Conservation (phyloP, 2,113 vertebrate genomes). For the Tychaedon coryphoeus region DNA sequence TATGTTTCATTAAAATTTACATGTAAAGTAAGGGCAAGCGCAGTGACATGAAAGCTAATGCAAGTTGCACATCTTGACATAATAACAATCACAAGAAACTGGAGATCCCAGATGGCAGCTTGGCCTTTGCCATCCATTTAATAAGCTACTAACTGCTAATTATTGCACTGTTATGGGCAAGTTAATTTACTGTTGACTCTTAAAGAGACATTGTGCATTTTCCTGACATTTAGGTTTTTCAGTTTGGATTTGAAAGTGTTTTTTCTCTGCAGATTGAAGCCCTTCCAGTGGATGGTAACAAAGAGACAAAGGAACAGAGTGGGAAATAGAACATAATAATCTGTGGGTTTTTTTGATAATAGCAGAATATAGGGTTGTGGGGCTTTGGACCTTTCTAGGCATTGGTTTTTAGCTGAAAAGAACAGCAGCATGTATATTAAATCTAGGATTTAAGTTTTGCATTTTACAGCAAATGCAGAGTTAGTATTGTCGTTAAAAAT, state of each 20-base stretch:
- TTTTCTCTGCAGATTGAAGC: conserved; percentile 20
- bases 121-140: conserved; percentile 86
- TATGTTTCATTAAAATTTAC: conserved; percentile 79
- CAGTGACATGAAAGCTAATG: conserved; percentile 79
- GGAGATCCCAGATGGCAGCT: conserved; percentile 85
- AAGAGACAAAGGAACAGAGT: conserved; percentile 19
- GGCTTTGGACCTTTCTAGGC: background rate
- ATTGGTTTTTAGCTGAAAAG: background rate
- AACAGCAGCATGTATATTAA: background rate
- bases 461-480: background rate
- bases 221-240: conserved; percentile 34
- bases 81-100: conserved; percentile 80
- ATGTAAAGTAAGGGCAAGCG: conserved; percentile 73
- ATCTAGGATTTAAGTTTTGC: background rate
- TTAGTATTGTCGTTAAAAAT: background rate
- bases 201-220: conserved; percentile 77
- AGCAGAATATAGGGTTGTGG: background rate
- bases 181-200: conserved; percentile 85
- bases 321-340: conserved; percentile 34
- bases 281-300: conserved; percentile 30
- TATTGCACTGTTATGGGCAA: conserved; percentile 82
- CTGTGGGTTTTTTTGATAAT: background rate
- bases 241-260: conserved; percentile 20
- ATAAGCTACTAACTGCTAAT: conserved; percentile 87
- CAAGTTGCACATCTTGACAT: conserved; percentile 75